Evolutionary conservation across 2,113 vertebrate genomes (phyloP).

Genomic region (Pseudorasbora parva): DNA sequence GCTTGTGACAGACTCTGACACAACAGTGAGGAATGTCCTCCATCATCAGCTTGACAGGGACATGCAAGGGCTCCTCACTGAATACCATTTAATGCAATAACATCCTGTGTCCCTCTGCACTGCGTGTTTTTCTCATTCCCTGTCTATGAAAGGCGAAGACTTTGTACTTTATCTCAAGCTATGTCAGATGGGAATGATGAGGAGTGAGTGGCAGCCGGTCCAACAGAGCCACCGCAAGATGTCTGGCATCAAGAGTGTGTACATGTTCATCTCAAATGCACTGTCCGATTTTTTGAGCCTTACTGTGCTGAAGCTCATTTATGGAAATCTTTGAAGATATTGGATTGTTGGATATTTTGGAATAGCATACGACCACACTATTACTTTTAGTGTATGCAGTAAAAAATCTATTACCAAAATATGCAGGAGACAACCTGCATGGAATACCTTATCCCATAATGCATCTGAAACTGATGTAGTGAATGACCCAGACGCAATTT

Average conservation of each 20-base stretch:
- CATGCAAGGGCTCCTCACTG: slow-evolving; percentile 53
- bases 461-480: not conserved
- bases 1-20: slow-evolving; percentile 9
- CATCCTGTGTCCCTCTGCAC: slow-evolving; percentile 26
- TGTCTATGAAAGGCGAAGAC: not conserved
- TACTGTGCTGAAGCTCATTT: not conserved
- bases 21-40: slow-evolving; percentile 39
- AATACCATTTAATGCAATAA: slow-evolving; percentile 57
- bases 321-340: not conserved
- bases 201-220: slow-evolving; percentile 38
- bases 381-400: not conserved
- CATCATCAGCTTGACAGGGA: slow-evolving; percentile 53
- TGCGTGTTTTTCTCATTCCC: slow-evolving; percentile 31
- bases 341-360: not conserved
- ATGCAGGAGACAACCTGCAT: not conserved
- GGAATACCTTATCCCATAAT: not conserved
- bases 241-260: slow-evolving; percentile 37
- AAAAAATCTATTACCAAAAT: not conserved
- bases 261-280: slow-evolving; percentile 40
- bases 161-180: slow-evolving; percentile 36
- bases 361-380: not conserved
- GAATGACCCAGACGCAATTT: not conserved
- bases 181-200: slow-evolving; percentile 42
- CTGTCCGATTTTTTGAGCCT: not conserved
- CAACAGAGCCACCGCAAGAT: slow-evolving; percentile 3